Evolutionary conservation across 2,113 vertebrate genomes (phyloP), one percentile per base, ranked within the genome.

Genomic region (Athene cunicularia): DNA sequence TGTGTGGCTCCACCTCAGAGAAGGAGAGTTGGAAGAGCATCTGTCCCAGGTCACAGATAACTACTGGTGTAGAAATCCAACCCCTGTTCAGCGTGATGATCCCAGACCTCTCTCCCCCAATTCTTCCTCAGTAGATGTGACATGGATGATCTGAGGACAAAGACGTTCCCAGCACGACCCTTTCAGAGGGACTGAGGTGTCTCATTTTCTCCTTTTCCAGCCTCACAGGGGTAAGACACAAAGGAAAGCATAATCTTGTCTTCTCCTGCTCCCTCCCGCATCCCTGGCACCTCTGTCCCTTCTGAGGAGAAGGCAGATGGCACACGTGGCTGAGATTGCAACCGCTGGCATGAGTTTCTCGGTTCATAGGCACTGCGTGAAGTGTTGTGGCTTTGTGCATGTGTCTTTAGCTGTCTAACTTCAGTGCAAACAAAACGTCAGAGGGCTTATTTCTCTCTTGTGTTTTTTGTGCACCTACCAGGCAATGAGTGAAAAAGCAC

Each of bases 271-370:
- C 14, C 55, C 21, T 52, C 50, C 33, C 35, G 13, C 70, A 17
- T 16, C 12, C 9, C 0, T 0, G 43, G 30, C 55, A 55, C 15
- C 39, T 68, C 58, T 37, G 70, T 70, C 41, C 49, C 41, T 37
- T 37, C 41, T 71, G 41, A 66, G 17, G 22, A 56, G 62, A 37
- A 16, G 52, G 26, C 53, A 90, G 64, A 64, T 53, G 56, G 13
- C 58, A 47, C 13, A 55, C 39, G 2, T 9, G 17, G 75, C 62
- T 79, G 55, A 52, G 66, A 22, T 33, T 18, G 2, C 12, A 22
- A 62, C n/a, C 5, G 0, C 8, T 73, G 50, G 9, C 64, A 50
- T 45, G 43, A 43, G 3, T 58, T 47, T 52, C 32, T 79, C 16
- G 7, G 35, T 79, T 72, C 66, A 24, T 16, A 11, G 7, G 30